These are phyloP conservation scores for Andrena chrysosceles DNA, from an alignment of 2,888 invertebrate species.

Conservation along the genomic window DNA sequence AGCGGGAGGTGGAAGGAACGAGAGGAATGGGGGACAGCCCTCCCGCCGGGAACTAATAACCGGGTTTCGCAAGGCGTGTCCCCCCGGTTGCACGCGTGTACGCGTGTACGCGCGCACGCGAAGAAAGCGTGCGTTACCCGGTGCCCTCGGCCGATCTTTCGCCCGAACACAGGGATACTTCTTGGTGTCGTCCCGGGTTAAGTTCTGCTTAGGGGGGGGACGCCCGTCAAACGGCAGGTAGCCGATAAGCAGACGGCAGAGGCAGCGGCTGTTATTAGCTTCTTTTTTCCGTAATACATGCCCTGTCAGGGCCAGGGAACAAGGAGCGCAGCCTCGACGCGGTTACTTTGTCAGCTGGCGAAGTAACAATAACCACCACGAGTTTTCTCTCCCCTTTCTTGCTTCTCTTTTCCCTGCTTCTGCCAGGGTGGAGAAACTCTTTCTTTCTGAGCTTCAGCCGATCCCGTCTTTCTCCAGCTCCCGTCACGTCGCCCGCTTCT, in stretches of 20 bases:
- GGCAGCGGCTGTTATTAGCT: conserved; percentile 82
- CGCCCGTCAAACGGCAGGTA: conserved; percentile 75
- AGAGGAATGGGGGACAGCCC: conserved; percentile 45
- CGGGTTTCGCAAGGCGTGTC: conserved; percentile 76
- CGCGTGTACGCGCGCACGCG: conserved; percentile 63
- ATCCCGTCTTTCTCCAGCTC: conserved; percentile 30
- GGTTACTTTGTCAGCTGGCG: conserved; percentile 70
- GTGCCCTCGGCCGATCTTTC: conserved; percentile 26
- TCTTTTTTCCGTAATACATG: conserved; percentile 81
- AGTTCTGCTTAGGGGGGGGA: conserved; percentile 32
- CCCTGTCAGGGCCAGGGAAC: conserved; percentile 83
- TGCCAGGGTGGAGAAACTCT: conserved; percentile 6
- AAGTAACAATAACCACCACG: conserved; percentile 63
- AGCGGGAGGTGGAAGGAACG: conserved; percentile 51
- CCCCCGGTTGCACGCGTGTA: conserved; percentile 55
- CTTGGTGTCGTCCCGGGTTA: conserved; percentile 50
- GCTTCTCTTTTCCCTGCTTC: conserved; percentile 8
- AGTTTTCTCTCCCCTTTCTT: conserved; percentile 30
- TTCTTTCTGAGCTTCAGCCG: conserved; percentile 13
- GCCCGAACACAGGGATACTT: conserved; percentile 44
- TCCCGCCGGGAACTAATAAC: conserved; percentile 83
- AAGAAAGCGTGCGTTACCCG: conserved; percentile 48
- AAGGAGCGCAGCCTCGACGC: conserved; percentile 74
- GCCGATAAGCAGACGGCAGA: conserved; percentile 63
- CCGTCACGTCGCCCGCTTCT: conserved; percentile 25